These are phyloP conservation scores for Brachypteracias leptosomus DNA, from an alignment of 2,113 vertebrate species.

Conservation along the genomic window DNA sequence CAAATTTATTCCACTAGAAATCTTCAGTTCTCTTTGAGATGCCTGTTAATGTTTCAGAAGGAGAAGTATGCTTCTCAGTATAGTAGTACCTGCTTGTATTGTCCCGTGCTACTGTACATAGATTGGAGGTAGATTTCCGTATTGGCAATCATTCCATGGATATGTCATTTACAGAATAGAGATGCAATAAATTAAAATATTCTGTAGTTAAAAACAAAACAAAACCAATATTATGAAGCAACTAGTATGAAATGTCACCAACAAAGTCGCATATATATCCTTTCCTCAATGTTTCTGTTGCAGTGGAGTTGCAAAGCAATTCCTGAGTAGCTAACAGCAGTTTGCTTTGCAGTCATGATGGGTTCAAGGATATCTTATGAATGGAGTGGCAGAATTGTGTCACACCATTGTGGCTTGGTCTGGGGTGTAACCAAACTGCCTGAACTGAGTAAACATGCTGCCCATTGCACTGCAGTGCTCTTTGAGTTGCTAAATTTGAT, in stretches of 20 bases:
- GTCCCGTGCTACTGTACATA: fast-evolving
- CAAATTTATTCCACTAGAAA: not conserved
- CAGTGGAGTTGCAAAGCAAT: not conserved
- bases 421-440: not conserved
- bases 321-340: not conserved
- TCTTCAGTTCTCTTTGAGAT: not conserved
- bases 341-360: not conserved
- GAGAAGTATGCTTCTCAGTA: not conserved
- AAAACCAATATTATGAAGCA: not conserved
- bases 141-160: not conserved
- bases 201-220: not conserved
- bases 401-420: not conserved
- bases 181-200: not conserved
- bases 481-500: not conserved
- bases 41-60: not conserved
- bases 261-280: not conserved
- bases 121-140: not conserved
- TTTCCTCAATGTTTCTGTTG: not conserved
- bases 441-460: not conserved
- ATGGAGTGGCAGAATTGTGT: not conserved
- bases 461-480: not conserved
- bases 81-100: not conserved
- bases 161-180: not conserved
- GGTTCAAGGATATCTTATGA: not conserved
- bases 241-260: not conserved